phyloP scores from a whole-genome alignment of 2,888 invertebrate species.

The Heliconius erato region DNA sequence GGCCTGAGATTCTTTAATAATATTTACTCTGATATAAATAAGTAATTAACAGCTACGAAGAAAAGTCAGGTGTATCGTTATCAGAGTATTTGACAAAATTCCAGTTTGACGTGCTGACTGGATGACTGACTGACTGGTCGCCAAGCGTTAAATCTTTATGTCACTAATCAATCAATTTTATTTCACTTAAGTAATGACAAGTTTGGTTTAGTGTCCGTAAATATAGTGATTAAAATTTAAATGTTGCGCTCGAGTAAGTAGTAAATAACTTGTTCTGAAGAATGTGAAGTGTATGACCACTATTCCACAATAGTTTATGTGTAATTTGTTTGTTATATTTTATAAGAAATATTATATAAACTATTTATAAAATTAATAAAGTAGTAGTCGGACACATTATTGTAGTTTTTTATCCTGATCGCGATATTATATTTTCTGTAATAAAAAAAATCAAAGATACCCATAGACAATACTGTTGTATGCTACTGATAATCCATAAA shows the following conservation, averaged over 20 bases:
- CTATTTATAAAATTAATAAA: too few relatives aligned
- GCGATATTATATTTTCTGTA: too few relatives aligned
- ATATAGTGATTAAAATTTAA: slow-evolving; percentile 43
- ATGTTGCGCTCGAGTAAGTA: slow-evolving; percentile 29
- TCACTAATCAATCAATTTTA: slow-evolving; percentile 82
- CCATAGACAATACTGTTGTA: too few relatives aligned
- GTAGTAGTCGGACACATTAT: too few relatives aligned
- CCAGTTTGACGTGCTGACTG: slow-evolving; percentile 56
- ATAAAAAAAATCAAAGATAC: too few relatives aligned
- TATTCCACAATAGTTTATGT: background rate
- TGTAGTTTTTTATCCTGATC: too few relatives aligned
- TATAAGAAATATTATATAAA: too few relatives aligned
- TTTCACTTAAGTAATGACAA: slow-evolving; percentile 58
- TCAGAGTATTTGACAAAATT: slow-evolving; percentile 60
- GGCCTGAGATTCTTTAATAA: background rate
- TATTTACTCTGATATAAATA: slow-evolving; percentile 34
- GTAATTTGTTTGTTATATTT: background rate
- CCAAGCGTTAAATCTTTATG: slow-evolving; percentile 78
- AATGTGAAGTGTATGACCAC: slow-evolving; percentile 9
- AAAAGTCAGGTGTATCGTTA: slow-evolving; percentile 63
- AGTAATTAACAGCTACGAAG: slow-evolving; percentile 38
- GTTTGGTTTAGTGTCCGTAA: slow-evolving; percentile 49
- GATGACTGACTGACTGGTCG: slow-evolving; percentile 71
- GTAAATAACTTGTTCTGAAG: slow-evolving; percentile 37
- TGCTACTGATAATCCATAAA: too few relatives aligned